Conservation (phyloP, 2,113 vertebrate species). For the Tachuris rubrigastra region DNA sequence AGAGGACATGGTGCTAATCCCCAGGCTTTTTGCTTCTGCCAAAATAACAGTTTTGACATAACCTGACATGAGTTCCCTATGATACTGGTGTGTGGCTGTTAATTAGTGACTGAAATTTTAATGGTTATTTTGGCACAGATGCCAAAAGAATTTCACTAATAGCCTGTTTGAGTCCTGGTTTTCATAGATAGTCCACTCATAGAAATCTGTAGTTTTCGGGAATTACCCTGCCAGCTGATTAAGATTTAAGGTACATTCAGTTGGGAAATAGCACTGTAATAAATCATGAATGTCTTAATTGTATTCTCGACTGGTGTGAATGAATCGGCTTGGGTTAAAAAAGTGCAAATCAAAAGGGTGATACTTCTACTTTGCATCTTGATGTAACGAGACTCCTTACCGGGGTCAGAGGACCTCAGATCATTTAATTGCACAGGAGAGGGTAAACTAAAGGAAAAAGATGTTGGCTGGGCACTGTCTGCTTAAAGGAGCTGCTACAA, state of each 20-base stretch:
- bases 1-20: not conserved
- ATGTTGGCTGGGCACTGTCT: not conserved
- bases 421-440: not conserved
- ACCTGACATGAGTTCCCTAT: not conserved
- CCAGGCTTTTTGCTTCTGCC: not conserved
- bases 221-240: not conserved
- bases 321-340: not conserved
- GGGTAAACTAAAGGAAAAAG: not conserved
- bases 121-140: not conserved
- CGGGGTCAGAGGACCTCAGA: not conserved
- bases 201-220: not conserved
- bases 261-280: not conserved
- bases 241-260: not conserved
- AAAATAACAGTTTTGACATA: not conserved
- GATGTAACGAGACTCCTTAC: not conserved
- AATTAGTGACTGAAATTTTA: not conserved
- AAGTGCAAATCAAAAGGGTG: not conserved
- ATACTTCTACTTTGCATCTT: not conserved
- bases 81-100: not conserved
- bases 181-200: rapidly evolving
- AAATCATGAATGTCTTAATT: not conserved
- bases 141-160: not conserved
- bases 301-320: not conserved
- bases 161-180: not conserved
- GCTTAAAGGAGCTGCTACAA: not conserved